Evolutionary conservation across 2,113 vertebrate genomes (phyloP).

Genomic region (Aegotheles bennettii): DNA sequence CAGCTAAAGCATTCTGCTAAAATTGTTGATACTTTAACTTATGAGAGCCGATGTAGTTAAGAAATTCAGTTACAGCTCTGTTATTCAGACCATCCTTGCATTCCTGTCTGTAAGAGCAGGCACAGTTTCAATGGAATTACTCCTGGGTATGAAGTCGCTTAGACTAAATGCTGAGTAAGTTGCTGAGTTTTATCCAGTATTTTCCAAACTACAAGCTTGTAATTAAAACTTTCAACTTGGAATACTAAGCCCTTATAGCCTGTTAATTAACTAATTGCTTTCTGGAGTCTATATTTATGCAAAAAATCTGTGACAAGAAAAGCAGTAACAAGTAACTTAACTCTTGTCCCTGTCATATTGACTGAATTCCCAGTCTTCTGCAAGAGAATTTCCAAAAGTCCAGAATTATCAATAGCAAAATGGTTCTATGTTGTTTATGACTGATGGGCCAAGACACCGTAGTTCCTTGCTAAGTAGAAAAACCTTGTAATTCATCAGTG

Average conservation of each 20-base stretch:
- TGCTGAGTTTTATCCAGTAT: neutral
- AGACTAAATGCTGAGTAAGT: neutral
- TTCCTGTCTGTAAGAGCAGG: neutral
- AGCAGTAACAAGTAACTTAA: neutral
- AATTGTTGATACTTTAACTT: neutral
- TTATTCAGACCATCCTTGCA: neutral
- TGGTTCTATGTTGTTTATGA: neutral
- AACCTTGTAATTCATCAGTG: neutral
- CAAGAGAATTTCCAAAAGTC: neutral
- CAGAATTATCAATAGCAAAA: neutral
- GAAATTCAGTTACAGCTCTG: neutral
- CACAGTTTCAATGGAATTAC: neutral
- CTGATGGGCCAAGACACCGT: neutral
- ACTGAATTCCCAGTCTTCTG: neutral
- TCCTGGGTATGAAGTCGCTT: neutral
- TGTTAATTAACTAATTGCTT: neutral
- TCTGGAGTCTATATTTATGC: neutral
- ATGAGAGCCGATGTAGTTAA: neutral
- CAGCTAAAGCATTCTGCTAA: neutral
- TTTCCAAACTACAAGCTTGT: neutral
- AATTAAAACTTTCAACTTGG: neutral
- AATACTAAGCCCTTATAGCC: neutral
- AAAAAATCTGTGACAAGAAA: neutral
- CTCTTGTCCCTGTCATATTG: neutral
- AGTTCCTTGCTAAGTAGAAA: neutral